Evolutionary conservation across 2,797 vertebrate species (phyloP), one percentile per base, ranked within the genome.

Genomic region (Heterohyrax brucei): DNA sequence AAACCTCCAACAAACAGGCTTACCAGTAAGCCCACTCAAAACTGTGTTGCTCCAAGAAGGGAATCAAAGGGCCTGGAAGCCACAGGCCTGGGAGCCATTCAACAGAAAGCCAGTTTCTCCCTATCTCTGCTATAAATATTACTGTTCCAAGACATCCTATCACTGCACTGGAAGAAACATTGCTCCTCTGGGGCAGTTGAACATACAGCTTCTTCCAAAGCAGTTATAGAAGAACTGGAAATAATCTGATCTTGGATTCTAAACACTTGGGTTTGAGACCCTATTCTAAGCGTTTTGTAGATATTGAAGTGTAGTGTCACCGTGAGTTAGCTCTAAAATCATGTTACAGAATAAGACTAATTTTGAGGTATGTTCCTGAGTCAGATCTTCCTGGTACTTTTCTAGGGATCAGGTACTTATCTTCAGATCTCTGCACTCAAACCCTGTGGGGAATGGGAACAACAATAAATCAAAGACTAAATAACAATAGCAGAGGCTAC

Each of bases 391-490:
- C 56, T 53, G 91, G 64, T 26, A 59, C 50, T 89, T 68, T 92
- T 91, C 81, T 30, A 4, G 44, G 84, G 1, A 75, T 77, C 93
- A 91, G 89, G 91, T 81, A 96, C 87, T 97, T 97, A 95, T 95
- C 89, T 77, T 7, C 87, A 48, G 50, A 97, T 44, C 56, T 82
- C 93, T 91, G 68, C 68, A 78, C 84, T 95, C 80, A 13, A 92
- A 96, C 93, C 96, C 96, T 96, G 96, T 80, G 86, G 94, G 95
- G 97, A 97, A 92, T 95, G 10, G 44, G 13, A 97, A 87, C 48
- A 14, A 50, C 46, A 92, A 97, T 97, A 97, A 98, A 97, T 98
- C 96, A 97, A 91, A 96, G 83, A 95, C 96, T 97, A 96, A 98
- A 96, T 96, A 97, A 96, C 92, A 97, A 95, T 95, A 95, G 62